Conservation (phyloP, 2,797 vertebrate species). For the Gymnodraco acuticeps region DNA sequence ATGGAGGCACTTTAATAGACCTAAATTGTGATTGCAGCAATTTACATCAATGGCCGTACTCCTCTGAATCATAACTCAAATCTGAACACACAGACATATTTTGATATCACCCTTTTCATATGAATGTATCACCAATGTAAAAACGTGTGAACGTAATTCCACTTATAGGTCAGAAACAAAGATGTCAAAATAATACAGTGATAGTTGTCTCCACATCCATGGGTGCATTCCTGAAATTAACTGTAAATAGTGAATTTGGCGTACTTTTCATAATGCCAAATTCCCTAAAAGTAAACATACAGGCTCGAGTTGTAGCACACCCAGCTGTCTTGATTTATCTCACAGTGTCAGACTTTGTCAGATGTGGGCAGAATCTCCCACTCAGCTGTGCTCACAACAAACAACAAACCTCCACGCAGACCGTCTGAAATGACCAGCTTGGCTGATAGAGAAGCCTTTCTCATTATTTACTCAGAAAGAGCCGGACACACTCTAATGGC, state of each 20-base stretch:
- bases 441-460: slow-evolving; percentile 31
- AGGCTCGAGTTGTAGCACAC: neutral
- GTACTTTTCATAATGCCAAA: neutral
- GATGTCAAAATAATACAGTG: neutral
- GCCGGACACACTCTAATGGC: slow-evolving; percentile 36
- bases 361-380: slow-evolving; percentile 8
- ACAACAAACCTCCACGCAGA: neutral
- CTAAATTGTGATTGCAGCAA: neutral
- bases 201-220: neutral
- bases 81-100: neutral
- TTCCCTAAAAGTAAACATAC: neutral
- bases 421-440: slow-evolving; percentile 13
- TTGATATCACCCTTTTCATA: neutral
- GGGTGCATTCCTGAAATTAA: neutral
- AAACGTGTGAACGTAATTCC: neutral
- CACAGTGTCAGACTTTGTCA: neutral
- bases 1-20: neutral
- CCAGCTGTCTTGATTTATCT: neutral
- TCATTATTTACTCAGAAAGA: slow-evolving; percentile 59
- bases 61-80: neutral
- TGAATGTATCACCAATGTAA: neutral
- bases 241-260: slow-evolving; percentile 1
- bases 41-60: neutral
- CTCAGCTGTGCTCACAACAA: slow-evolving; percentile 3
- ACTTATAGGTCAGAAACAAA: neutral